Evolutionary conservation across 2,113 vertebrate species (phyloP), one percentile per base, ranked within the genome.

Genomic region (Indri indri): DNA sequence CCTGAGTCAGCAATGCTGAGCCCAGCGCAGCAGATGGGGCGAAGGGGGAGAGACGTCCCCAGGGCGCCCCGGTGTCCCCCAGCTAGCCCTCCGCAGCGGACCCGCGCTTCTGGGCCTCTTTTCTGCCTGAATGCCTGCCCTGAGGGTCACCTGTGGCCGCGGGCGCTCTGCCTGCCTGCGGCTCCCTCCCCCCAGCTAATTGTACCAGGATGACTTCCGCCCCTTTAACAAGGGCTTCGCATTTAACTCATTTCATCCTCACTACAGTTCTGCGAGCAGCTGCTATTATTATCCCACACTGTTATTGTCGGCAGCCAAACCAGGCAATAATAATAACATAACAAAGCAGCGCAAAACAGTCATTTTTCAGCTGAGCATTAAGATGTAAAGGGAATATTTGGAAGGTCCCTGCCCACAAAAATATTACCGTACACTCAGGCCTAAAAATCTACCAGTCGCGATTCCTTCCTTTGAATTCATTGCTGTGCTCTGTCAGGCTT

Each of bases 401-500:
- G 52, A 87, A 95, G 84, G 32, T 74, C 23, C 57, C 40, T 81
- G 73, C 32, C 65, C 70, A 65, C 73, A 71, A 81, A 94, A 93
- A 30, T 65, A 87, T 57, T 20, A 54, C 40, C 63, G 40, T 40
- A 65, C 63, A 52, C 11, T 45, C 2, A 17, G 20, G 14, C 66
- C 90, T 86, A 37, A 88, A 80, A 68, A 32, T 73, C 20, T n/a
- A 52, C 30, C 52, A 14, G 6, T 74, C 25, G n/a, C 11, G 57
- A 71, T 57, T 94, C 25, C 82, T 86, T 59, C 17, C 2, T 81
- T 68, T 74, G 40, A 42, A 70, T 66, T 47, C 18, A 73, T 61
- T 42, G 40, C 88, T 68, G 57, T 34, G 13, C 63, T 90, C 65
- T 18, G 1, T 86, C 3, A 59, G 61, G 32, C 87, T 90, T 54